Conservation (phyloP, 1,140 invertebrate species). For the Drosophila virilis region DNA sequence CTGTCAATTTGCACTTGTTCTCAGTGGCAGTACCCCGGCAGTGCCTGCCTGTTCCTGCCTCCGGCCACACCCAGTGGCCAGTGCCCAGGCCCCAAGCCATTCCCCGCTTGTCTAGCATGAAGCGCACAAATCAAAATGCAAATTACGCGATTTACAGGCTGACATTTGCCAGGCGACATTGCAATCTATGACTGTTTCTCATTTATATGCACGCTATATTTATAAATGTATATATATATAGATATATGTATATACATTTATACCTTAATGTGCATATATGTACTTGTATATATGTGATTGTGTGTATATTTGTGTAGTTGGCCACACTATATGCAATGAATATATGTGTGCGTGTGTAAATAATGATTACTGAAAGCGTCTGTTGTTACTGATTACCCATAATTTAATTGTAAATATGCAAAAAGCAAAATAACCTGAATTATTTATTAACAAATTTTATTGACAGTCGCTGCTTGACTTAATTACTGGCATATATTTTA, state of each 20-base stretch:
- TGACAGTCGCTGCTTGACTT: slow-evolving; percentile 83
- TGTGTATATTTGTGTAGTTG: slow-evolving; percentile 9
- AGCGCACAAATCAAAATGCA: slow-evolving; percentile 74
- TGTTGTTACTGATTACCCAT: slow-evolving; percentile 80
- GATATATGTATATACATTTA: slow-evolving; percentile 11
- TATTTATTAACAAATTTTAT: slow-evolving; percentile 84
- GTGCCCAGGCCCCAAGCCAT: not conserved
- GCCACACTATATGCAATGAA: slow-evolving; percentile 39
- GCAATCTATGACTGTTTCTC: slow-evolving; percentile 33
- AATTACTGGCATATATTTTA: slow-evolving; percentile 83
- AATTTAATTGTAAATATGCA: slow-evolving; percentile 82
- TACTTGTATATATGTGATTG: not conserved
- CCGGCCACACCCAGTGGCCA: not conserved
- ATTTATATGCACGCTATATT: slow-evolving; percentile 8
- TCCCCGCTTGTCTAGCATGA: slow-evolving; percentile 49
- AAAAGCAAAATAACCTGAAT: slow-evolving; percentile 81
- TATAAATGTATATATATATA: slow-evolving; percentile 15
- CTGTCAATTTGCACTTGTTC: slow-evolving; percentile 27
- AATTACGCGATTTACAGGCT: slow-evolving; percentile 69
- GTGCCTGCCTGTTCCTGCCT: not conserved
- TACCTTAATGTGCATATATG: not conserved
- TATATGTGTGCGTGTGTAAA: slow-evolving; percentile 42
- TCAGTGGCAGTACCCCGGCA: not conserved
- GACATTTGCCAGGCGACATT: slow-evolving; percentile 29
- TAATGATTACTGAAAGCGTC: slow-evolving; percentile 80